Base-by-base conservation (phyloP, 2,888 invertebrate genomes). In the Acholoe squamosa region DNA sequence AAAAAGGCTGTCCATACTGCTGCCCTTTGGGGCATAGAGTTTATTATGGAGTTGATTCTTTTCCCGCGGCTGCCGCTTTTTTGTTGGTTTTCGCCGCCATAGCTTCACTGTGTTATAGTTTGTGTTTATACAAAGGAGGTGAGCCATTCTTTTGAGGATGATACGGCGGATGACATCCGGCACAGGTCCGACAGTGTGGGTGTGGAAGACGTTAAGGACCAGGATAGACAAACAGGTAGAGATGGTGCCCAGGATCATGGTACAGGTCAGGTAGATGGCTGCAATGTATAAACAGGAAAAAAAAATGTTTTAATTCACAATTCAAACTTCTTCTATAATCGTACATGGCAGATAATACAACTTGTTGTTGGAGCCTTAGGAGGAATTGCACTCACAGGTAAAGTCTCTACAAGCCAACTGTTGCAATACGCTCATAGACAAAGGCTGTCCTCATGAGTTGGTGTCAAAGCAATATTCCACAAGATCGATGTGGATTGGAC, bases 191-290 rank as follows among this genome's bases (percentile, higher is more conserved):
- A 16, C 56, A 51, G n/a, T 86, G 90, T 86, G 33, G 22, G 56
- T 31, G 52, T 86, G 52, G 86, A 84, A 86, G 19, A 90, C 86
- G 86, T 90, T 90, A 25, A 90, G 84, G 0, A 90, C 90, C 86
- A 90, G 51, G 61, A 90, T 86, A 51, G 90, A 86, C 31, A 90
- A 28, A 25, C 76, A 84, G 14, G 80, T 54, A 71, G 90, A 90
- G 52, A 67, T 86, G 19, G 90, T 76, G 54, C 90, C 90, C 71
- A 90, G 90, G n/a, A 86, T 34, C 90, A 90, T 90, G 34, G 90
- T 90, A n/a, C 76, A 67, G 7, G 90, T 90, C 43, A 90, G 86
- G 52, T 90, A 90, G 67, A 90, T 90, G 31, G 86, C 90, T 90
- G 90, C 0, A 86, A 84, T 34, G 16, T 16, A 43, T 16, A 43